phyloP scores from a whole-genome alignment of 2,113 vertebrate genomes.

The Cygnus buccinator region DNA sequence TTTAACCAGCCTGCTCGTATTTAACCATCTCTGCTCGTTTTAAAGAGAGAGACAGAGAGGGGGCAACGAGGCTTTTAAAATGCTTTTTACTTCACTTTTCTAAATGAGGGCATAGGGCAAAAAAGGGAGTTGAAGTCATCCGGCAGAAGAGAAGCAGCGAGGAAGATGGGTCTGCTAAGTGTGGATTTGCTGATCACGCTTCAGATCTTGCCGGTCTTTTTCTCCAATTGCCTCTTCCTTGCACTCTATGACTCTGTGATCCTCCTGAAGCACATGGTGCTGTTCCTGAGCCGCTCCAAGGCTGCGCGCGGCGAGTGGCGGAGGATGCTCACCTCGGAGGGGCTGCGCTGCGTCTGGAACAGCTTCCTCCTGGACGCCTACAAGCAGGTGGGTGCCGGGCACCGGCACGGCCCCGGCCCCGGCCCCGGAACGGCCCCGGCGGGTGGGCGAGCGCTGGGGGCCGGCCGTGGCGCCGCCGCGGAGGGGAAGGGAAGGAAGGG shows the following conservation, averaged over 20 bases:
- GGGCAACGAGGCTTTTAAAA: slow-evolving; percentile 49
- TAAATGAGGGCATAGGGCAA: slow-evolving; percentile 73
- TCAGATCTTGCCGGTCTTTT: slow-evolving; percentile 95
- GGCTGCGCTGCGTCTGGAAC: slow-evolving; percentile 94
- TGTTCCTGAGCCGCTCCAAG: slow-evolving; percentile 86
- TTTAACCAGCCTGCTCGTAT: slow-evolving; percentile 60
- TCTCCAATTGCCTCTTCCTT: slow-evolving; percentile 97
- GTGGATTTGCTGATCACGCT: slow-evolving; percentile 93
- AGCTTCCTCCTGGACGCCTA: slow-evolving; percentile 95
- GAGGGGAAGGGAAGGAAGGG: not conserved
- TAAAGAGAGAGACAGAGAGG: slow-evolving; percentile 50
- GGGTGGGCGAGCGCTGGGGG: not conserved
- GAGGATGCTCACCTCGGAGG: slow-evolving; percentile 94
- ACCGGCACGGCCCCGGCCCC: not conserved
- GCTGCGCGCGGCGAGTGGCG: slow-evolving; percentile 86
- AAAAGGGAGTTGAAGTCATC: slow-evolving; percentile 59
- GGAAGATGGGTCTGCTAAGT: slow-evolving; percentile 90
- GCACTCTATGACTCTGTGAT: slow-evolving; percentile 96
- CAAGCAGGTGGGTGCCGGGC: slow-evolving; percentile 89
- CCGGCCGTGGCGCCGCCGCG: not conserved
- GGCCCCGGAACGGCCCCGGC: no score
- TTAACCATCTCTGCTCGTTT: slow-evolving; percentile 69
- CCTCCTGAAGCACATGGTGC: slow-evolving; percentile 90
- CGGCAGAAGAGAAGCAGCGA: slow-evolving; percentile 54
- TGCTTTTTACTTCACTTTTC: slow-evolving; percentile 60